A percentile compares a stretch with the other conserved stretches of the same genome.
These are phyloP conservation scores for Microctonus brassicae DNA, from an alignment of 2,888 invertebrate genomes.

Conservation along the genomic window DNA sequence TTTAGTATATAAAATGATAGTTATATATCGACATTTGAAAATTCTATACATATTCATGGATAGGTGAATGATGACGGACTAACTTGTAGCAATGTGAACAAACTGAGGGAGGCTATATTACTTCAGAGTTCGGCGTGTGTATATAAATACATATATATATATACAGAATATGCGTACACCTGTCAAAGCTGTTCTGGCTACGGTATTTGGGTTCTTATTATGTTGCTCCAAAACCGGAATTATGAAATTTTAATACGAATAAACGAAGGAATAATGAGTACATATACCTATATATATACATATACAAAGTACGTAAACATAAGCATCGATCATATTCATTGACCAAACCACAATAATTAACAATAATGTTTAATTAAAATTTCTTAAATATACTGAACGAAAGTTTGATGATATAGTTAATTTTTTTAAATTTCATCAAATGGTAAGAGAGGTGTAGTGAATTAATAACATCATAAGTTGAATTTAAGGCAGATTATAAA, in stretches of 20 bases:
- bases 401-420: background rate
- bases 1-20: background rate
- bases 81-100: background rate
- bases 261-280: background rate
- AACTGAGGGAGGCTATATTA: background rate
- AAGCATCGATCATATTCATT: too few relatives aligned
- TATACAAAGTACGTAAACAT: too few relatives aligned
- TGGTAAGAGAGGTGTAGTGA: background rate
- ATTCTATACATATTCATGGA: background rate
- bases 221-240: constrained; percentile 33
- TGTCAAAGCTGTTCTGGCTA: constrained; percentile 27
- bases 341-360: background rate
- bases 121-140: background rate
- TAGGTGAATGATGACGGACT: background rate
- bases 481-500: too few relatives aligned
- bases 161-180: constrained; percentile 23
- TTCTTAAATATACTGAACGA: background rate
- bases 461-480: too few relatives aligned
- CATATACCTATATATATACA: too few relatives aligned
- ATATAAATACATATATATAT: constrained; percentile 14
- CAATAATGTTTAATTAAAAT: background rate
- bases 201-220: constrained; percentile 40
- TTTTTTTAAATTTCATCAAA: background rate
- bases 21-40: constrained; percentile 1
- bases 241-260: background rate